A percentile compares a stretch with the other conserved stretches of the same genome.
Conservation (phyloP, 2,797 vertebrate species). For the Nothura maculosa region DNA sequence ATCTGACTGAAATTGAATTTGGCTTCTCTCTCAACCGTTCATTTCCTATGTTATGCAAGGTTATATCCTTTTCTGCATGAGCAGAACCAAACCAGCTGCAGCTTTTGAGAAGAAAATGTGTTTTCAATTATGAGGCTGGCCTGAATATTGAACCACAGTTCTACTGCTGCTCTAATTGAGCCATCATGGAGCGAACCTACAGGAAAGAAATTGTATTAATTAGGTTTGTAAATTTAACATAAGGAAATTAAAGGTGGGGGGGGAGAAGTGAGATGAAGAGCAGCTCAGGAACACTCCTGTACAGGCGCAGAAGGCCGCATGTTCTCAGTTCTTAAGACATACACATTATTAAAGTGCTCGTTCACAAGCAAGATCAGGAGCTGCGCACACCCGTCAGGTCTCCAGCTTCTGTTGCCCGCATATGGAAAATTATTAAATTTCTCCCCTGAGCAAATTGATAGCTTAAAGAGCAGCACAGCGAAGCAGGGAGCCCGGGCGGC, state of each 20-base stretch:
- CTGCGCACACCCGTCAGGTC: slow-evolving; percentile 27
- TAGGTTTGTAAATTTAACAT: slow-evolving; percentile 61
- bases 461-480: slow-evolving; percentile 59
- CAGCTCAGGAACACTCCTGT: not conserved
- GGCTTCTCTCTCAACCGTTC: slow-evolving; percentile 90
- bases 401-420: slow-evolving; percentile 38
- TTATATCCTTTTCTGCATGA: slow-evolving; percentile 90
- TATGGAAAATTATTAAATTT: slow-evolving; percentile 44
- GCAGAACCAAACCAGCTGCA: slow-evolving; percentile 90
- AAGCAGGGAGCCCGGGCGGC: slow-evolving; percentile 33
- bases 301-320: not conserved
- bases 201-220: slow-evolving; percentile 77
- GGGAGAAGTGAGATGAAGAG: not conserved
- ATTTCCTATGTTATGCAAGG: slow-evolving; percentile 91
- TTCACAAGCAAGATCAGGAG: slow-evolving; percentile 28
- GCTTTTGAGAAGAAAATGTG: slow-evolving; percentile 85
- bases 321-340: slow-evolving; percentile 2
- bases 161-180: slow-evolving; percentile 84
- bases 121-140: slow-evolving; percentile 88
- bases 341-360: not conserved
- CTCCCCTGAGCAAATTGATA: slow-evolving; percentile 44
- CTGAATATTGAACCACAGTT: slow-evolving; percentile 80
- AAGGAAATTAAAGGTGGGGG: slow-evolving; percentile 46
- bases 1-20: slow-evolving; percentile 92
- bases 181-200: slow-evolving; percentile 79